phyloP scores from a whole-genome alignment of 2,113 vertebrate genomes.

The Anolis sagrei region DNA sequence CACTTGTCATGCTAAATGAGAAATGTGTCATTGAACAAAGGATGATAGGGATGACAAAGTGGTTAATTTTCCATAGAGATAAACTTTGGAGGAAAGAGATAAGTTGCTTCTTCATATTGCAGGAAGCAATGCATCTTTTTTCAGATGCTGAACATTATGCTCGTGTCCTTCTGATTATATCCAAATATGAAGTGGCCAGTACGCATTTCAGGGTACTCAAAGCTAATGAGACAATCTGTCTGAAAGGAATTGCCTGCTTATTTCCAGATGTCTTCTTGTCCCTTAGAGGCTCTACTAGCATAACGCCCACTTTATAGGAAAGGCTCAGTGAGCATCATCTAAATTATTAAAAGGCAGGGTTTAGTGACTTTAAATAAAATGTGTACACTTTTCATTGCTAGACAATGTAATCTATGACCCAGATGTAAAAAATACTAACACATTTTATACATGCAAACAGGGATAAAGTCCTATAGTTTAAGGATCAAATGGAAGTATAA shows the following conservation, averaged over 20 bases:
- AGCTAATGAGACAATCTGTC: constrained; percentile 28
- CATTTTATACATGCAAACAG: neutral
- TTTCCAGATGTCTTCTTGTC: constrained; percentile 28
- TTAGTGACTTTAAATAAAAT: constrained; percentile 9
- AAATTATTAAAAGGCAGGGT: constrained; percentile 12
- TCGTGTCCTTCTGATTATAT: constrained; percentile 11
- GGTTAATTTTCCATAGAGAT: neutral
- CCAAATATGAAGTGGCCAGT: neutral
- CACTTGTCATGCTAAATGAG: neutral
- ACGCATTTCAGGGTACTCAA: neutral
- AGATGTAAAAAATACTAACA: neutral
- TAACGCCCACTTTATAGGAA: neutral
- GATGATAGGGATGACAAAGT: neutral
- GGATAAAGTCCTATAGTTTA: neutral
- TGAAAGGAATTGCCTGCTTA: constrained; percentile 32
- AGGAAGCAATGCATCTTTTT: neutral
- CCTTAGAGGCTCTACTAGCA: constrained; percentile 23
- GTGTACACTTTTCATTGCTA: neutral
- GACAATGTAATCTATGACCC: neutral
- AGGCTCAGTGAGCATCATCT: neutral
- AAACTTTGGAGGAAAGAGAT: neutral
- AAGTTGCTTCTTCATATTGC: neutral
- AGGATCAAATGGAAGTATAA: neutral
- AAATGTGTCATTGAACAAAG: neutral
- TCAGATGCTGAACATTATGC: neutral